Conservation (phyloP, 2,888 invertebrate genomes). For the Sicus ferrugineus region DNA sequence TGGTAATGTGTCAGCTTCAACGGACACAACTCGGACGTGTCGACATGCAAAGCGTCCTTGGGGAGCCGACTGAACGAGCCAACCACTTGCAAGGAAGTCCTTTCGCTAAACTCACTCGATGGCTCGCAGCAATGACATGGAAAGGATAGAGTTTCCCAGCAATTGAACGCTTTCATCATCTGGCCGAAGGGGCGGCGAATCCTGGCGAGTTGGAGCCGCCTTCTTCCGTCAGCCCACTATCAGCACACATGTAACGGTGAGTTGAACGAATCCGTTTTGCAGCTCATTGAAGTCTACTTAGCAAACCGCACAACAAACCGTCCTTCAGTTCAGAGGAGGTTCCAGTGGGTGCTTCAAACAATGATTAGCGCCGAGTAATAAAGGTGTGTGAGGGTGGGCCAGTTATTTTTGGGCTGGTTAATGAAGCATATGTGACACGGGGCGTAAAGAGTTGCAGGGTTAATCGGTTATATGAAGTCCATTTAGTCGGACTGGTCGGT, state of each 20-base stretch:
- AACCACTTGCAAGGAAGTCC: constrained; percentile 7
- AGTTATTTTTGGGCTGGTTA: constrained; percentile 20
- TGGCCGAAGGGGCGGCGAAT: background rate
- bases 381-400: no score
- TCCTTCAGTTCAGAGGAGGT: background rate
- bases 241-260: background rate
- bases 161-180: constrained; percentile 41
- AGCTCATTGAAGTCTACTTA: constrained; percentile 38
- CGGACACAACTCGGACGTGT: constrained; percentile 15
- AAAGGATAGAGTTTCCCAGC: constrained; percentile 47
- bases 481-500: no score
- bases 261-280: constrained; percentile 36
- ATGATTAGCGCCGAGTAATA: constrained; percentile 22
- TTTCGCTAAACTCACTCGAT: constrained; percentile 23
- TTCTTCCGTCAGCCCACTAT: no score
- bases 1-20: background rate
- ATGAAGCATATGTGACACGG: constrained; percentile 14
- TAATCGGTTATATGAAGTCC: constrained; percentile 3
- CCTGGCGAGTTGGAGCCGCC: background rate
- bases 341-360: background rate
- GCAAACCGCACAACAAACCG: constrained; percentile 17
- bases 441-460: background rate
- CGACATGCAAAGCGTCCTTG: constrained; percentile 19
- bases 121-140: constrained; percentile 49
- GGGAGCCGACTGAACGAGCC: constrained; percentile 18